phyloP scores from a whole-genome alignment of 2,888 invertebrate species.

The Pantelozetes paolii region DNA sequence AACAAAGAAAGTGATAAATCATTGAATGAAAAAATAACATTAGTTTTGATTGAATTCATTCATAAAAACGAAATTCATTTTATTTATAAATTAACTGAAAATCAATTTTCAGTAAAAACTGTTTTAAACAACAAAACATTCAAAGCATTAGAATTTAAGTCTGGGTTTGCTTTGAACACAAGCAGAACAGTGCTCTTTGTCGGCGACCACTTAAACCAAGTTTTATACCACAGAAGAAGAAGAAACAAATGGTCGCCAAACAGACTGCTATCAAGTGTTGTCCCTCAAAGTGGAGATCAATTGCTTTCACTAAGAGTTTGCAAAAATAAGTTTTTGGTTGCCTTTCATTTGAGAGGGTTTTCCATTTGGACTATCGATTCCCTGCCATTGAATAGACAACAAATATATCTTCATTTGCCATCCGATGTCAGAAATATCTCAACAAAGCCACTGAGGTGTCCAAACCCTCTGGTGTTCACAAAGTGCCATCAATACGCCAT shows the following conservation, averaged over 20 bases:
- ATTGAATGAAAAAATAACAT: slow-evolving; percentile 4
- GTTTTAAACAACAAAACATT: slow-evolving; percentile 56
- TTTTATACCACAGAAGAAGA: slow-evolving; percentile 1
- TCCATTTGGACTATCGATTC: slow-evolving; percentile 63
- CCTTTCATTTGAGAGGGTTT: slow-evolving; percentile 60
- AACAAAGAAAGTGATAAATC: background rate
- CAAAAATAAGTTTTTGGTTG: slow-evolving; percentile 27
- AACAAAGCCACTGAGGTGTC: slow-evolving; percentile 81
- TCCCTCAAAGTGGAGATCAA: slow-evolving; percentile 7
- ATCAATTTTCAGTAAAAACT: slow-evolving; percentile 63
- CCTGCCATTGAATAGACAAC: background rate
- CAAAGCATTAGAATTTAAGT: slow-evolving; percentile 60
- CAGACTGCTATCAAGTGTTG: background rate
- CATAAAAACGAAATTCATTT: slow-evolving; percentile 7
- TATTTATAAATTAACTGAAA: slow-evolving; percentile 22
- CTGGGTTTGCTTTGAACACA: slow-evolving; percentile 57
- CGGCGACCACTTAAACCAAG: background rate
- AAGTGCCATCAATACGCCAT: slow-evolving; percentile 85
- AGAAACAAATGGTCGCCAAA: slow-evolving; percentile 56
- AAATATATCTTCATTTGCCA: slow-evolving; percentile 49
- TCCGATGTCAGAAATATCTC: slow-evolving; percentile 83
- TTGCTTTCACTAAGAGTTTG: slow-evolving; percentile 3
- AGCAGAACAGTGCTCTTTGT: slow-evolving; percentile 4
- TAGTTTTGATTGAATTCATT: slow-evolving; percentile 35
- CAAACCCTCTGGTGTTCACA: slow-evolving; percentile 79